Percentiles rank a stretch among this genome's conserved stretches.
Conservation (phyloP, 2,888 invertebrate genomes). For the Alloplasta piceator region DNA sequence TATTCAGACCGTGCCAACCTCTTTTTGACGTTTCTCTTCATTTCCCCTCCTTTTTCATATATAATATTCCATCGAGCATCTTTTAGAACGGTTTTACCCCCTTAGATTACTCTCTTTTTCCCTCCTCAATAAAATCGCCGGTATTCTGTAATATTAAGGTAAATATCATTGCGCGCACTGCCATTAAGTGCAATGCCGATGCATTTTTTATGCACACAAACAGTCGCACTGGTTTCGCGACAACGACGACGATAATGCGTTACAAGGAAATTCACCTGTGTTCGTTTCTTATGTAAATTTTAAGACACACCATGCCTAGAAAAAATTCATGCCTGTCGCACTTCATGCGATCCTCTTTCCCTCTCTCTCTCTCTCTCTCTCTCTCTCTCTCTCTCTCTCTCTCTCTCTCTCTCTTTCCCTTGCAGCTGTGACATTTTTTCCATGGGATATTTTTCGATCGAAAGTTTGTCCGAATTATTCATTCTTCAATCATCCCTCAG, state of each 20-base stretch:
- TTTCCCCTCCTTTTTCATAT: background rate
- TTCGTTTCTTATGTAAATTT: conserved; percentile 79
- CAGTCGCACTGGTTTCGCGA: conserved; percentile 43
- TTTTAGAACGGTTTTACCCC: background rate
- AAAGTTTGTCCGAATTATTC: conserved; percentile 1
- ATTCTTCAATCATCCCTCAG: no score
- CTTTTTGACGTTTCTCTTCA: conserved; percentile 9
- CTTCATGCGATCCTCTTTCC: conserved; percentile 70
- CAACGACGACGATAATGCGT: conserved; percentile 74
- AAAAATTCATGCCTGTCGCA: conserved; percentile 79
- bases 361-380: conserved; percentile 26
- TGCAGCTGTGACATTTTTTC: background rate
- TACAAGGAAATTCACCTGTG: conserved; percentile 62
- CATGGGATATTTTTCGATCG: background rate
- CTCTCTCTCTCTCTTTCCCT: background rate
- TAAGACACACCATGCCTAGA: conserved; percentile 76
- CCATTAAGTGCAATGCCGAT: conserved; percentile 78
- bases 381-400: conserved; percentile 14
- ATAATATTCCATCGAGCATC: conserved; percentile 11
- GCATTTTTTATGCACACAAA: conserved; percentile 73
- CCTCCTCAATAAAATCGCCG: conserved; percentile 39
- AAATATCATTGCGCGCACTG: conserved; percentile 80
- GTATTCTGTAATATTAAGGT: conserved; percentile 79
- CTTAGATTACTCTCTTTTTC: background rate
- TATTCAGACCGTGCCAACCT: conserved; percentile 44